Base-by-base conservation (phyloP, 2,797 vertebrate species). In the Neoniphon sammara region DNA sequence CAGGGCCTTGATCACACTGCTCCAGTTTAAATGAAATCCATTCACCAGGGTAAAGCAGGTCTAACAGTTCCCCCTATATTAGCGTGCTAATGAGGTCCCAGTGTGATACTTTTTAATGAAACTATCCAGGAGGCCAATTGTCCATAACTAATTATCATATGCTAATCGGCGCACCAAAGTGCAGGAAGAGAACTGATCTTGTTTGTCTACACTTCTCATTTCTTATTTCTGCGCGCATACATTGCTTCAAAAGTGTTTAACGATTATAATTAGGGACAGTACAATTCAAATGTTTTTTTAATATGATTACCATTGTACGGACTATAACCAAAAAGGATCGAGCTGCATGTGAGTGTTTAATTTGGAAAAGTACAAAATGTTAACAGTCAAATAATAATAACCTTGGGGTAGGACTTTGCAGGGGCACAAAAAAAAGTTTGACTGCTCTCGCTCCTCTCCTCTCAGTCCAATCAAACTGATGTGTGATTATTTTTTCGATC, bases 131-230 rank as follows among this genome's bases (percentile, higher is more conserved):
- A 89, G 89, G 84, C 88, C 93, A 94, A 93, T 90, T 88, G 91
- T 89, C 92, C 91, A 92, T 87, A 90, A 92, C 91, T 93, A 94
- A 94, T 94, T 93, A 93, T 91, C 87, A 92, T 92, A 90, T 91
- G 90, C 86, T 93, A 93, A 93, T 93, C 87, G 68, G 80, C 80
- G 81, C 86, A 84, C 73, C 61, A 79, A 91, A 89, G 85, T 83
- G 80, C 77, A 85, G 77, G 75, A 63, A 78, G 74, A 80, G 68
- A 76, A 77, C 74, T 80, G 73, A 80, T 90, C 87, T 78, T 85
- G 87, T 92, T 91, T 75, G 67, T 80, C 77, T 82, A 67, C 23
- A 70, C 74, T 63, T 88, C 78, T 84, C 58, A 7, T 84, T 77
- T 85, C 60, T 62, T 73, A 52, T 75, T 72, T 76, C 49, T 73